These are phyloP conservation scores for Crocallis elinguaria DNA, from an alignment of 2,888 invertebrate species.

Conservation along the genomic window DNA sequence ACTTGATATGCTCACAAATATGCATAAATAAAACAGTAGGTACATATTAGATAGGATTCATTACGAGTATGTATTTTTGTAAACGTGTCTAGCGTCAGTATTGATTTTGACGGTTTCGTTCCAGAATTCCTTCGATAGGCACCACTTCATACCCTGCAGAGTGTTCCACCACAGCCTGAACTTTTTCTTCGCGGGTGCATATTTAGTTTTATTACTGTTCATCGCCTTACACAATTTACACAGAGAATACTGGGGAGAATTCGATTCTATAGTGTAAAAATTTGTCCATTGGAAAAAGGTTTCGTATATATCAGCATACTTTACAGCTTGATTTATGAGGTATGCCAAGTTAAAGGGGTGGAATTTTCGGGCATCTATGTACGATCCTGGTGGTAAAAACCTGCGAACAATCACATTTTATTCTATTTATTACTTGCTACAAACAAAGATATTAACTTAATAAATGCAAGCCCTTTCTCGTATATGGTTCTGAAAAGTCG, in stretches of 20 bases:
- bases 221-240: constrained; percentile 58
- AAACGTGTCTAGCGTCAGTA: constrained; percentile 35
- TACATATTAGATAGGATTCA: not conserved
- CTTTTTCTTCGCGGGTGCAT: constrained; percentile 40
- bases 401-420: constrained; percentile 46
- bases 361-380: constrained; percentile 57
- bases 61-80: constrained; percentile 2
- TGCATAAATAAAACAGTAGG: not conserved
- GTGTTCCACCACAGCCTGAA: constrained; percentile 67
- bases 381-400: constrained; percentile 63
- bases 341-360: constrained; percentile 61
- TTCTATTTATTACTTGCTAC: no score
- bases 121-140: constrained; percentile 49
- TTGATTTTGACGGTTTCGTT: constrained; percentile 43
- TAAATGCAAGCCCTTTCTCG: no score
- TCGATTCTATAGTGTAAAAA: constrained; percentile 49
- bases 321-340: constrained; percentile 49
- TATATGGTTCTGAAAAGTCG: no score
- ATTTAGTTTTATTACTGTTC: constrained; percentile 34
- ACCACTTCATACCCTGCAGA: constrained; percentile 54
- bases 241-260: constrained; percentile 44
- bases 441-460: no score
- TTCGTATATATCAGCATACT: constrained; percentile 44
- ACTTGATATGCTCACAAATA: no score
- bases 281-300: constrained; percentile 64